phyloP scores from a whole-genome alignment of 2,888 invertebrate genomes.

The Hecatera dysodea region DNA sequence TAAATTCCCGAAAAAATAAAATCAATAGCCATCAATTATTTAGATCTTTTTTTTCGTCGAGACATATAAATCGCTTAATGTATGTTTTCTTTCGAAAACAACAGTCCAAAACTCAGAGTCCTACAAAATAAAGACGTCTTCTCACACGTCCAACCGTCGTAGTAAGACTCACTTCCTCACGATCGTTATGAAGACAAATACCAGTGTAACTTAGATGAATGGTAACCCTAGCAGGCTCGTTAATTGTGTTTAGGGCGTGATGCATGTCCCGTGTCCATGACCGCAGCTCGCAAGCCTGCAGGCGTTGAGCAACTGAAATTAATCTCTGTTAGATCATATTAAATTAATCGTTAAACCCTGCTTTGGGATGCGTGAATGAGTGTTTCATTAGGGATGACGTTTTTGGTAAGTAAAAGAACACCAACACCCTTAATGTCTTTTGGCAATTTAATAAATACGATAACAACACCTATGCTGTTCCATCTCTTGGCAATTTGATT shows the following conservation, averaged over 20 bases:
- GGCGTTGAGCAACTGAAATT: constrained; percentile 72
- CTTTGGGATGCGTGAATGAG: constrained; percentile 26
- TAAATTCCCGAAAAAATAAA: too few relatives aligned
- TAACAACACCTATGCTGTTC: too few relatives aligned
- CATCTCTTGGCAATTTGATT: not conserved
- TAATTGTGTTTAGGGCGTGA: constrained; percentile 82
- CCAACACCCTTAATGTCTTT: too few relatives aligned
- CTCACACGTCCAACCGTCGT: constrained; percentile 17
- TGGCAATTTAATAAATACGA: too few relatives aligned
- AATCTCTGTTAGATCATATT: constrained; percentile 72
- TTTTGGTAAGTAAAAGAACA: constrained; percentile 2
- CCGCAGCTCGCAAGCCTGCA: constrained; percentile 68
- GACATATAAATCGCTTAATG: too few relatives aligned
- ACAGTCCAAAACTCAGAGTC: not conserved
- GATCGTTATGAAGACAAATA: constrained; percentile 68
- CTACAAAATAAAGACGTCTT: constrained; percentile 6
- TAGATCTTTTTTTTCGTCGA: too few relatives aligned
- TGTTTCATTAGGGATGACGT: constrained; percentile 22
- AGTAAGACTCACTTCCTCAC: constrained; percentile 46
- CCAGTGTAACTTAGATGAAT: constrained; percentile 63
- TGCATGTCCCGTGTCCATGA: constrained; percentile 80
- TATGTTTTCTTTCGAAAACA: not conserved
- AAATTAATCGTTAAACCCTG: constrained; percentile 62
- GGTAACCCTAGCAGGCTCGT: constrained; percentile 74
- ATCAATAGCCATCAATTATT: too few relatives aligned